phyloP scores from a whole-genome alignment of 2,797 vertebrate genomes.

The Spinibarbus caldwelli region DNA sequence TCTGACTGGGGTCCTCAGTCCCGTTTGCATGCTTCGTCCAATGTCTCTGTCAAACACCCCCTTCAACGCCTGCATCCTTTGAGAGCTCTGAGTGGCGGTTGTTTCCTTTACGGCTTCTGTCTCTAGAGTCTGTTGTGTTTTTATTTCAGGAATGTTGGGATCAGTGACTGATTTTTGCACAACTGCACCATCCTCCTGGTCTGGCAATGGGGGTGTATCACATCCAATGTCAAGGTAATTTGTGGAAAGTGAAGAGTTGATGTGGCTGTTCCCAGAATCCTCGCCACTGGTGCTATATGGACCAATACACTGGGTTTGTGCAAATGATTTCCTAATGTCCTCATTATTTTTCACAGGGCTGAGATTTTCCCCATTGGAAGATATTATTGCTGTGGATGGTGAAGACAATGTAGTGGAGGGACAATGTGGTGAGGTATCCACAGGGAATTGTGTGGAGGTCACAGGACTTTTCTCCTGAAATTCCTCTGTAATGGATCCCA shows the following conservation, averaged over 20 bases:
- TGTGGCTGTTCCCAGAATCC: slow-evolving; percentile 37
- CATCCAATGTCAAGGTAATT: slow-evolving; percentile 55
- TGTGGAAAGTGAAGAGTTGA: slow-evolving; percentile 38
- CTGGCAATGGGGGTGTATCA: slow-evolving; percentile 27
- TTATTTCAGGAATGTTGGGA: slow-evolving; percentile 16
- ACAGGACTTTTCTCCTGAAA: slow-evolving; percentile 67
- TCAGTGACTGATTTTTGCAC: not conserved
- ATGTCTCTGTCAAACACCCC: slow-evolving; percentile 60
- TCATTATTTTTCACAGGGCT: slow-evolving; percentile 55
- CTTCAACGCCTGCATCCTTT: slow-evolving; percentile 56
- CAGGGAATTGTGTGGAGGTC: slow-evolving; percentile 65
- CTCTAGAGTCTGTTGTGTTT: slow-evolving; percentile 35
- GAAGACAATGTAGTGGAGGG: slow-evolving; percentile 25
- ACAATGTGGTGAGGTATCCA: slow-evolving; percentile 52
- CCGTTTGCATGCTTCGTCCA: slow-evolving; percentile 43
- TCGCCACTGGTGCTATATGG: slow-evolving; percentile 8
- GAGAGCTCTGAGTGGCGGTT: slow-evolving; percentile 36
- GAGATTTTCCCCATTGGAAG: slow-evolving; percentile 38
- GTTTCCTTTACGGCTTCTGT: slow-evolving; percentile 16
- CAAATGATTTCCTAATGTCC: slow-evolving; percentile 42
- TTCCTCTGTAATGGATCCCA: slow-evolving; percentile 85
- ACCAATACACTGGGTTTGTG: slow-evolving; percentile 16
- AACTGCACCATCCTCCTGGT: slow-evolving; percentile 18
- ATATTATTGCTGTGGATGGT: slow-evolving; percentile 64
- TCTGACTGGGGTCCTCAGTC: slow-evolving; percentile 68